Evolutionary conservation across 2,797 vertebrate species (phyloP), one percentile per base, ranked within the genome.

Genomic region (Onychomys leucogaster): DNA sequence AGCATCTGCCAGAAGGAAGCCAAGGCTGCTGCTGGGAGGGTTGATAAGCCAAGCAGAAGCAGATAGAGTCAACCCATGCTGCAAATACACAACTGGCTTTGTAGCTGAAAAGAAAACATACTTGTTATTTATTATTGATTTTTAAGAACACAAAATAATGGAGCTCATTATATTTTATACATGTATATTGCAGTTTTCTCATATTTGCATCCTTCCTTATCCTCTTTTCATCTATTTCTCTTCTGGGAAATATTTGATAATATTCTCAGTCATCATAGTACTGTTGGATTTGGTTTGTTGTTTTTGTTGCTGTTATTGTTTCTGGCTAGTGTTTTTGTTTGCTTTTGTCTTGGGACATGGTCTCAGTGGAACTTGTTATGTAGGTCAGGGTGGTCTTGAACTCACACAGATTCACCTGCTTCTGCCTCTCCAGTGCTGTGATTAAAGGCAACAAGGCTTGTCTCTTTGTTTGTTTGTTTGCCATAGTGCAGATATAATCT

Each of bases 1-100:
- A 78, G n/a, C 59, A 67, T 86, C 82, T 63, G 98, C 98, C 19
- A 99, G 95, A 0, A 99, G 97, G 91, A 99, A 98, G 81, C 97
- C 98, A 59, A 98, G 85, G 96, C 98, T 99, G 96, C 98, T 98
- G 96, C 97, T 98, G 23, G 95, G 92, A 80, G 98, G 95, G 6
- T 98, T 98, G 69, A 97, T 94, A 59, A 99, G 95, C 98, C 98
- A 99, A 69, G 95, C 78, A 86, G 96, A 98, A 73, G 97, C 97
- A 77, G 98, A 98, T 80, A 82, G 96, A 0, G 98, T 34, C 2
- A 98, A 10, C 17, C 98, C 98, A 0, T 99, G 98, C 87, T 98
- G 98, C 37, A 99, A 97, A 90, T 98, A 97, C 32, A 98, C 98
- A 0, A 87, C 98, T 78, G 75, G 43, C 43, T 73, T 91, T 27